These are phyloP conservation scores for Andrena minutula DNA, from an alignment of 2,888 invertebrate species.

Conservation along the genomic window DNA sequence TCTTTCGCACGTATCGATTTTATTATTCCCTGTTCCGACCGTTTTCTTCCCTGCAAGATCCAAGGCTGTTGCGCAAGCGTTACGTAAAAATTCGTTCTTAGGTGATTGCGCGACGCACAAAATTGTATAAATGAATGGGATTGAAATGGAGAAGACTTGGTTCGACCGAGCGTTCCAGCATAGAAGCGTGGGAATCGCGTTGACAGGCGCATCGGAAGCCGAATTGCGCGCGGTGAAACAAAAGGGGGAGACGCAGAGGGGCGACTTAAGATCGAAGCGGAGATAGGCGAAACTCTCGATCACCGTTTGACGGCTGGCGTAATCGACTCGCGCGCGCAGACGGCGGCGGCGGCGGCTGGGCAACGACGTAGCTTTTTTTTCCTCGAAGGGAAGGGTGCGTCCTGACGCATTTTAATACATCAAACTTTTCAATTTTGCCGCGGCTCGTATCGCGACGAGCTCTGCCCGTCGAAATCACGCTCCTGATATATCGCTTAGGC, in stretches of 20 bases:
- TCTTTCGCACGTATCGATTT: no score
- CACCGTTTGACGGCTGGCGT: conserved; percentile 63
- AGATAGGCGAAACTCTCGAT: conserved; percentile 64
- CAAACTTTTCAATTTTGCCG: conserved; percentile 82
- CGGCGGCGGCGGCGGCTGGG: conserved; percentile 19
- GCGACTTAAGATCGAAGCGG: conserved; percentile 50
- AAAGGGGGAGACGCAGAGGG: background rate
- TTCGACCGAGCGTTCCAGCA: no score
- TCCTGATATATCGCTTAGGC: conserved; percentile 81
- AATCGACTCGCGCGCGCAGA: conserved; percentile 62
- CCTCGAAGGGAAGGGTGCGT: conserved; percentile 47
- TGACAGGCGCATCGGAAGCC: background rate
- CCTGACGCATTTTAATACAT: conserved; percentile 80
- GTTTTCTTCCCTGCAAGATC: background rate
- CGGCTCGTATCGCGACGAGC: conserved; percentile 61
- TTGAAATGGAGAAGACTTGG: no score
- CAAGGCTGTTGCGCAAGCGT: background rate
- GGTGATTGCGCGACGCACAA: background rate
- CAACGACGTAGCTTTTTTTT: conserved; percentile 30
- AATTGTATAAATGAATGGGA: background rate
- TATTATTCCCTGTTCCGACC: no score
- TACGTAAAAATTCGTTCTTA: background rate
- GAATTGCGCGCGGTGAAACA: conserved; percentile 7
- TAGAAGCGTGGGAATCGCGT: background rate
- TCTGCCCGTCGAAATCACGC: conserved; percentile 72